phyloP scores from a whole-genome alignment of 1,140 invertebrate genomes.

The Cheumatopsyche charites region DNA sequence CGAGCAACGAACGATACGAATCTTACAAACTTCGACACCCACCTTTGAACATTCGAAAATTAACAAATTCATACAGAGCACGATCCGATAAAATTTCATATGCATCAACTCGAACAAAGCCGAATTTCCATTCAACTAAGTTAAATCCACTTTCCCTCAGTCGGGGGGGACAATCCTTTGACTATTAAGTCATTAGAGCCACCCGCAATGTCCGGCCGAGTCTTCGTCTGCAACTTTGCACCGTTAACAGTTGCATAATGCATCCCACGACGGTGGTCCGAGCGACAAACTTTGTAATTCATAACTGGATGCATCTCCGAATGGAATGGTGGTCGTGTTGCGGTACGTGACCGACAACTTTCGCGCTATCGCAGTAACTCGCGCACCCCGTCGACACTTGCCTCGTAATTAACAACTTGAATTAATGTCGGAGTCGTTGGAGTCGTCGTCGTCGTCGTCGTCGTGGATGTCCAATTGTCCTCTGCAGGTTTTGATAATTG shows the following conservation, averaged over 20 bases:
- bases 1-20: too few species aligned
- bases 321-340: constrained; percentile 39
- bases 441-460: too few species aligned
- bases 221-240: constrained; percentile 43
- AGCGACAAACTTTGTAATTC: constrained; percentile 49
- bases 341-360: constrained; percentile 47
- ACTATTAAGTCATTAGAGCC: constrained; percentile 49
- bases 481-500: not conserved
- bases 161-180: too few species aligned
- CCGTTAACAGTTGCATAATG: constrained; percentile 40
- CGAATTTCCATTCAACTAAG: too few species aligned
- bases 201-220: constrained; percentile 19
- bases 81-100: too few species aligned
- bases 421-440: not conserved
- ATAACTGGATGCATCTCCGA: constrained; percentile 47
- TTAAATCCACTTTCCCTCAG: too few species aligned
- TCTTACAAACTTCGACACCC: too few species aligned
- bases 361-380: constrained; percentile 18
- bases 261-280: constrained; percentile 39
- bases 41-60: too few species aligned
- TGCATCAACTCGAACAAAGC: too few species aligned
- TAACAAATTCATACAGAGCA: too few species aligned
- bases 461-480: not conserved
- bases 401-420: constrained; percentile 14
- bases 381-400: constrained; percentile 22